Evolutionary conservation across 2,888 invertebrate genomes (phyloP).

Genomic region (Tachystola acroxantha): DNA sequence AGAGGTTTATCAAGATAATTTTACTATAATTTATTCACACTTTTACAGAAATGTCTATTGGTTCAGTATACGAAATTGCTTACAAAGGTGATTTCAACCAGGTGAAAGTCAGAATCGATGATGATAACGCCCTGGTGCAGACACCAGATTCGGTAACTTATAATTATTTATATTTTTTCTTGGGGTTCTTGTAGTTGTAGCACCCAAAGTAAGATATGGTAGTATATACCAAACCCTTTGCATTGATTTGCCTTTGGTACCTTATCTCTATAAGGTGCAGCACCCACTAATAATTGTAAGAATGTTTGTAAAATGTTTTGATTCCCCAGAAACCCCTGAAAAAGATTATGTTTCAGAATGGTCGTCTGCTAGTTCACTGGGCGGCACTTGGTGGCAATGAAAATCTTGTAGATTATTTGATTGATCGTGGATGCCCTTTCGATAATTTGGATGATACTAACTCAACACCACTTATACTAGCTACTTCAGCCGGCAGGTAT

Average conservation of each 20-base stretch:
- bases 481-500: slow-evolving; percentile 86
- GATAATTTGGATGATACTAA: slow-evolving; percentile 86
- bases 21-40: too few species aligned
- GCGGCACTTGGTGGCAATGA: slow-evolving; percentile 87
- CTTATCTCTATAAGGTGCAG: too few species aligned
- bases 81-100: slow-evolving; percentile 84
- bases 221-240: too few species aligned
- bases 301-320: too few species aligned
- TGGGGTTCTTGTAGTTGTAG: too few species aligned
- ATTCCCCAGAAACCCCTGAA: too few species aligned
- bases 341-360: slow-evolving; percentile 79
- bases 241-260: too few species aligned
- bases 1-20: too few species aligned
- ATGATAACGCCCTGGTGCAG: slow-evolving; percentile 52
- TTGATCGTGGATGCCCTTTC: slow-evolving; percentile 81
- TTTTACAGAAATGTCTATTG: slow-evolving; percentile 65
- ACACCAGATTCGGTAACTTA: slow-evolving; percentile 52
- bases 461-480: slow-evolving; percentile 88
- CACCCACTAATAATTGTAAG: too few species aligned
- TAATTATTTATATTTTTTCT: background rate
- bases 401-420: slow-evolving; percentile 82
- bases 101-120: slow-evolving; percentile 80
- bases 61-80: slow-evolving; percentile 81
- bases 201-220: too few species aligned
- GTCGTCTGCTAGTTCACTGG: slow-evolving; percentile 87